Evolutionary conservation across 2,888 invertebrate genomes (phyloP), one percentile per base, ranked within the genome.

Genomic region (Lapara coniferarum): DNA sequence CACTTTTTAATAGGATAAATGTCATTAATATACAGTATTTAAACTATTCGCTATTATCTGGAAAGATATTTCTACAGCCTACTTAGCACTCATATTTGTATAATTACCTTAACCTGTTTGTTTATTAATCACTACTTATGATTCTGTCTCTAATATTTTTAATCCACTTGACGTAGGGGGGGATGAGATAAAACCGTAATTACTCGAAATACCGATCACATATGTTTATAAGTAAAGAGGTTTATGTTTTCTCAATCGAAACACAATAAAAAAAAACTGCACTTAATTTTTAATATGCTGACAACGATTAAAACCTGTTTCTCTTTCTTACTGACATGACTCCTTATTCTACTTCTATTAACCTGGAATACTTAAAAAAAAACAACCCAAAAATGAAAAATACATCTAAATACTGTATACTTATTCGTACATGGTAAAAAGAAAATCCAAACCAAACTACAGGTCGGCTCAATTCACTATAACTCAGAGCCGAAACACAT

Each of bases 391-490:
- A 55, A 7, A 10, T 55, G 1, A 55, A 55, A 19, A 19, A 25
- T 25, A 56, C 1, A 46, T 63, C 49, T 63, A 63, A 19, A 63
- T 63, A 63, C 63, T 63, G 63, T 63, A 63, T 63, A 63, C 19
- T 44, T n/a, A 10, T 16, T 44, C n/a, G n/a, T n/a, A 59, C n/a
- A 44, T 44, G 44, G 10, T 46, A 46, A 16, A 46, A 7, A 49
- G 46, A 63, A 63, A 63, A 46, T 49, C 63, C 63, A 63, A 63
- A 63, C 63, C 63, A 63, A 63, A 46, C 46, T 57, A 57, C 25
- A 56, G 10, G 37, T 5, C 37, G 37, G 37, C 37, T 37, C 37
- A 37, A 37, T 37, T 37, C 37, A 37, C 37, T 37, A 37, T 7
- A 37, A 37, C 37, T 25, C 37, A 37, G 37, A 37, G 37, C 37